phyloP scores from a whole-genome alignment of 2,888 invertebrate species.

The Lochmaea crataegi region DNA sequence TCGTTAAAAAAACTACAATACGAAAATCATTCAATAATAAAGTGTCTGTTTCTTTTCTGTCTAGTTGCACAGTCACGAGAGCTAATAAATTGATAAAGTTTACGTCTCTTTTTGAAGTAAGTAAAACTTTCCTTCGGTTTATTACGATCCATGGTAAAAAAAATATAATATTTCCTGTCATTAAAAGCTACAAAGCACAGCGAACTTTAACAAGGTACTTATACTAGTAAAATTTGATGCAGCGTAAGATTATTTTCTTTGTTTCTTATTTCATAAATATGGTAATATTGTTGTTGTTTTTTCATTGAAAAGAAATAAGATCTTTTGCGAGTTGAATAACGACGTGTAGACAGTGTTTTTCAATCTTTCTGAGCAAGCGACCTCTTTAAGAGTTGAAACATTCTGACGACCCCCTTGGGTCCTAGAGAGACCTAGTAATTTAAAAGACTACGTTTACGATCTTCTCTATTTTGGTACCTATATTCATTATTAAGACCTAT shows the following conservation, averaged over 20 bases:
- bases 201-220: background rate
- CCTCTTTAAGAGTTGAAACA: too few species aligned
- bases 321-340: too few species aligned
- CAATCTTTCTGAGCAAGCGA: too few species aligned
- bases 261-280: background rate
- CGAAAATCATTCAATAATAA: slow-evolving; percentile 31
- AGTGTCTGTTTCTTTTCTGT: slow-evolving; percentile 29
- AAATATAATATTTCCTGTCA: slow-evolving; percentile 9
- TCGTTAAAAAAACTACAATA: slow-evolving; percentile 19
- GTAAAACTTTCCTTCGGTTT: slow-evolving; percentile 14
- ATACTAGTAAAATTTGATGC: background rate
- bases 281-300: background rate
- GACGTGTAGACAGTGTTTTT: too few species aligned
- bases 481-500: too few species aligned
- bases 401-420: too few species aligned
- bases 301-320: too few species aligned
- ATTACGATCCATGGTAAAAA: slow-evolving; percentile 5
- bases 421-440: too few species aligned
- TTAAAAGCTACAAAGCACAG: slow-evolving; percentile 3
- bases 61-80: slow-evolving; percentile 14
- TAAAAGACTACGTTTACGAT: too few species aligned
- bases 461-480: too few species aligned
- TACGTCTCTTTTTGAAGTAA: slow-evolving; percentile 9
- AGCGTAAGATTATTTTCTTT: background rate
- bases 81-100: slow-evolving; percentile 14